These are phyloP conservation scores for Drosophila malerkotliana DNA, from an alignment of 1,140 invertebrate species.

Conservation along the genomic window DNA sequence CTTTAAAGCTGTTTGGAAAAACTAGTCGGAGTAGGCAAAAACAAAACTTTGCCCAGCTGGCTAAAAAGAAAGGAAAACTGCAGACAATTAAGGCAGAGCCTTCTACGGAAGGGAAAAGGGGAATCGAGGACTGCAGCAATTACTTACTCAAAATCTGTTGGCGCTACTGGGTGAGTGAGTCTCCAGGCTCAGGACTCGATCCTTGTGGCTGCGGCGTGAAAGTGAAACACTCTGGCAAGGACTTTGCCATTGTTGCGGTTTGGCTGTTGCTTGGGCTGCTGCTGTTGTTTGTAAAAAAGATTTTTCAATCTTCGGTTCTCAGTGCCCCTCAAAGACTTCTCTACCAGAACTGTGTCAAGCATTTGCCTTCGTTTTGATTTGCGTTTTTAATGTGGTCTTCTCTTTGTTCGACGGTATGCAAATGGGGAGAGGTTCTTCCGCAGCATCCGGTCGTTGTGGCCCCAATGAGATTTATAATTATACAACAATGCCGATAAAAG, in stretches of 20 bases:
- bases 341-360: conserved; percentile 65
- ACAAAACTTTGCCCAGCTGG: conserved; percentile 36
- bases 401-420: conserved; percentile 16
- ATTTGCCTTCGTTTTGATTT: conserved; percentile 58
- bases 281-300: conserved; percentile 58
- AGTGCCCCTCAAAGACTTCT: background rate
- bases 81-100: conserved; percentile 70
- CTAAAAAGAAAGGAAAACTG: conserved; percentile 69
- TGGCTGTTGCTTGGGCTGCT: conserved; percentile 39
- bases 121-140: conserved; percentile 73
- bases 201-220: conserved; percentile 70
- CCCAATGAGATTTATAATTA: conserved; percentile 36
- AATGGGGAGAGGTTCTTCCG: conserved; percentile 27
- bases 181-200: conserved; percentile 64
- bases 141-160: conserved; percentile 75
- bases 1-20: conserved; percentile 31
- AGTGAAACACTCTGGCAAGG: conserved; percentile 78
- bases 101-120: conserved; percentile 14
- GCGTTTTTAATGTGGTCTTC: conserved; percentile 35
- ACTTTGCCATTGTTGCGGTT: conserved; percentile 74
- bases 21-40: conserved; percentile 39
- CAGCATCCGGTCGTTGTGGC: conserved; percentile 5
- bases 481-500: conserved; percentile 35
- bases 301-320: conserved; percentile 31
- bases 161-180: conserved; percentile 32